Evolutionary conservation across 2,888 invertebrate species (phyloP).

Genomic region (Cybosia mesomella): DNA sequence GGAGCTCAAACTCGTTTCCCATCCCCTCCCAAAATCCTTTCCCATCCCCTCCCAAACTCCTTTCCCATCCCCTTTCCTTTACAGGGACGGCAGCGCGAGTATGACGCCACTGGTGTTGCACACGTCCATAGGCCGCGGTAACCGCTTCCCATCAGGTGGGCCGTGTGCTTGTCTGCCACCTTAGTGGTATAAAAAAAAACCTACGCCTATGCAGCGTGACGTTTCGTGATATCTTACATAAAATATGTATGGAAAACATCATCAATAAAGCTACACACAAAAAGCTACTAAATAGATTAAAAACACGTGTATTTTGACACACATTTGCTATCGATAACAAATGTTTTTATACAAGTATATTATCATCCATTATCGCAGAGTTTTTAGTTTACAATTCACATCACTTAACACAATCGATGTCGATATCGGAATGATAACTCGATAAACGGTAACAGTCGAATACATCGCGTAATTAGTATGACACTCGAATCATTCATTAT

Average conservation of each 20-base stretch:
- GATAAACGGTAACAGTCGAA: conserved; percentile 53
- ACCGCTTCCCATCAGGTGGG: no score
- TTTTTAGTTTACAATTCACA: conserved; percentile 22
- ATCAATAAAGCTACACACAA: neutral
- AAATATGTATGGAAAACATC: neutral
- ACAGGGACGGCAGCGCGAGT: no score
- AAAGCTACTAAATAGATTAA: neutral
- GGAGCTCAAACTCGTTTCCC: no score
- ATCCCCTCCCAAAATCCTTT: no score
- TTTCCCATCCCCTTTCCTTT: no score
- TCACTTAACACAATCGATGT: conserved; percentile 33
- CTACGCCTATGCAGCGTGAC: no score
- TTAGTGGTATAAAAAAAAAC: no score
- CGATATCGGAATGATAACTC: conserved; percentile 43
- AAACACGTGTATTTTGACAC: neutral
- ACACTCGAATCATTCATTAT: conserved; percentile 66
- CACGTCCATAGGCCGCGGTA: no score
- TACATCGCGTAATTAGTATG: conserved; percentile 59
- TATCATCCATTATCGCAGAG: neutral
- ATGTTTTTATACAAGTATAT: conserved; percentile 1
- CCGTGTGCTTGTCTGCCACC: no score
- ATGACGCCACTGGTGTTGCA: no score
- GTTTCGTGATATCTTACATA: no score
- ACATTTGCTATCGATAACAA: neutral
- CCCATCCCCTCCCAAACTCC: no score